Conservation (phyloP, 2,888 invertebrate genomes). For the Tachystola acroxantha region DNA sequence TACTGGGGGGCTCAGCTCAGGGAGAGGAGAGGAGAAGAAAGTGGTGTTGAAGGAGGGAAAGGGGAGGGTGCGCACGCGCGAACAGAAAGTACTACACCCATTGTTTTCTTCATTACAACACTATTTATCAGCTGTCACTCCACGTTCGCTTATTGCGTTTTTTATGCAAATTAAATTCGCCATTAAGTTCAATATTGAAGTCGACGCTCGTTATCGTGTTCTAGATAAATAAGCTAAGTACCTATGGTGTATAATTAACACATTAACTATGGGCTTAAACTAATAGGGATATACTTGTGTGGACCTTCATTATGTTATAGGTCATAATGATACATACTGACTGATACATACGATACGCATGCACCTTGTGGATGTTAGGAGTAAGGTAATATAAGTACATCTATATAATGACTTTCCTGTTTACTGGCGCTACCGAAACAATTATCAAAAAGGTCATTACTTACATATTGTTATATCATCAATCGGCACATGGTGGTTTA, state of each 20-base stretch:
- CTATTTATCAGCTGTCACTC: slow-evolving; percentile 61
- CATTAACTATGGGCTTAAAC: slow-evolving; percentile 10
- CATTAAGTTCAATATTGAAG: slow-evolving; percentile 20
- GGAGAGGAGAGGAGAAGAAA: slow-evolving; percentile 19
- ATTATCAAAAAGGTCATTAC: too few species aligned
- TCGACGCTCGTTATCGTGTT: slow-evolving; percentile 16
- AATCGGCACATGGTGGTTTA: too few species aligned
- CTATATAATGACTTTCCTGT: too few species aligned
- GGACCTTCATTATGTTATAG: neutral
- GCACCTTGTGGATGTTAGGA: too few species aligned
- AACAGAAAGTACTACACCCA: slow-evolving; percentile 63
- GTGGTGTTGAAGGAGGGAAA: slow-evolving; percentile 20
- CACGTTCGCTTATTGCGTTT: slow-evolving; percentile 50
- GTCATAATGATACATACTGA: too few species aligned
- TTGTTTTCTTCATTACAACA: slow-evolving; percentile 72
- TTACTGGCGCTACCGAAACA: too few species aligned
- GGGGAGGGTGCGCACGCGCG: slow-evolving; percentile 40
- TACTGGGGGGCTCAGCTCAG: slow-evolving; percentile 17
- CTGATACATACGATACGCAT: too few species aligned
- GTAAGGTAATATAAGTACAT: too few species aligned
- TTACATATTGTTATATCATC: too few species aligned
- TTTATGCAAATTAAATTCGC: slow-evolving; percentile 48
- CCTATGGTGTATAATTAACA: slow-evolving; percentile 10
- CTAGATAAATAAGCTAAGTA: slow-evolving; percentile 9
- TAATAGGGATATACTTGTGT: neutral